phyloP scores from a whole-genome alignment of 2,797 vertebrate genomes.

The Chromobotia macracanthus region DNA sequence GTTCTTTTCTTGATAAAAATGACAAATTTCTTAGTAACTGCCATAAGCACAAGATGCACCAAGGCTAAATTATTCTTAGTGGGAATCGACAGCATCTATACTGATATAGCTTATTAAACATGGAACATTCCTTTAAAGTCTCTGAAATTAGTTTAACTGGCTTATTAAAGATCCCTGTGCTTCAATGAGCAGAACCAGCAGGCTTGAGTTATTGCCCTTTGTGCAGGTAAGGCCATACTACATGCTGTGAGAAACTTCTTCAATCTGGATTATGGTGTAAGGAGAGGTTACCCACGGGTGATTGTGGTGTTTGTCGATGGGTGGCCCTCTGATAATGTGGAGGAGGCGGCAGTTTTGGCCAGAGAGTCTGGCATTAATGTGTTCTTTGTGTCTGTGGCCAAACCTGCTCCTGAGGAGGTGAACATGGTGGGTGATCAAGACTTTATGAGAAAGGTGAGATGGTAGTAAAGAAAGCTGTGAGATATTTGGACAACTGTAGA shows the following conservation, averaged over 20 bases:
- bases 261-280: slow-evolving; percentile 79
- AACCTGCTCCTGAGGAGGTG: slow-evolving; percentile 86
- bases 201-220: slow-evolving; percentile 21
- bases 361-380: slow-evolving; percentile 93
- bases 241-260: slow-evolving; percentile 88
- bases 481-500: neutral
- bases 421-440: slow-evolving; percentile 85
- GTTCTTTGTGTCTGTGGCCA: slow-evolving; percentile 92
- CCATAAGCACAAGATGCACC: neutral
- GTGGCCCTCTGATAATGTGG: slow-evolving; percentile 94
- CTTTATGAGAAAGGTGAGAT: slow-evolving; percentile 87
- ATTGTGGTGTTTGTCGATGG: slow-evolving; percentile 90
- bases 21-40: neutral
- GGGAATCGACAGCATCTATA: neutral
- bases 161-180: neutral
- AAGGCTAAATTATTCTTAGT: neutral
- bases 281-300: slow-evolving; percentile 89
- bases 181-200: slow-evolving; percentile 1
- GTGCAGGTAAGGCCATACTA: slow-evolving; percentile 88
- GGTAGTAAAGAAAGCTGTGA: neutral
- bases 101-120: neutral
- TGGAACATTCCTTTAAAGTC: neutral
- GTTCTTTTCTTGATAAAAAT: too few relatives aligned
- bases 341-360: slow-evolving; percentile 86
- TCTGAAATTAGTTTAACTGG: neutral